These are phyloP conservation scores for Hypomecis punctinalis DNA, from an alignment of 2,888 invertebrate species.

Conservation along the genomic window DNA sequence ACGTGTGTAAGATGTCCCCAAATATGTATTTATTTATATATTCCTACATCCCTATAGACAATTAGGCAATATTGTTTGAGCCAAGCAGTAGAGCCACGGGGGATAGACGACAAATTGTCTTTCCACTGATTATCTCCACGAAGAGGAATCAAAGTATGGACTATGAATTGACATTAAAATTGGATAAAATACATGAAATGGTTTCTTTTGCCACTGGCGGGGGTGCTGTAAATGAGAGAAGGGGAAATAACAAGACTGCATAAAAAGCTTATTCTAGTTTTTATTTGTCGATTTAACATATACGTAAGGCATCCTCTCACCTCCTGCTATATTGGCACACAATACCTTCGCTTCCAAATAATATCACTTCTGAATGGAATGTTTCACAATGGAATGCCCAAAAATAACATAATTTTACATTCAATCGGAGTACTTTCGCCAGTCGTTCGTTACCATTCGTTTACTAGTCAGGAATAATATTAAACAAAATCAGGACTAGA, in stretches of 20 bases:
- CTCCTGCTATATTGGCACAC: slow-evolving; percentile 80
- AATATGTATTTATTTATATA: too few relatives aligned
- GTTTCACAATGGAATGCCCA: slow-evolving; percentile 74
- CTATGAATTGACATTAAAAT: too few relatives aligned
- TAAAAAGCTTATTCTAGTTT: slow-evolving; percentile 82
- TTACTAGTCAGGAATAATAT: slow-evolving; percentile 59
- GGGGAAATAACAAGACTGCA: slow-evolving; percentile 57
- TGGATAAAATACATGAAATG: too few relatives aligned
- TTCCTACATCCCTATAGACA: too few relatives aligned
- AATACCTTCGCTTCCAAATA: slow-evolving; percentile 72
- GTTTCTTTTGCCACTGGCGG: too few relatives aligned
- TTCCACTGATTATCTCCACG: too few relatives aligned
- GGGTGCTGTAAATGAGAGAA: background rate
- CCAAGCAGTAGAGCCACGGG: too few relatives aligned
- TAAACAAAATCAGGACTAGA: slow-evolving; percentile 73
- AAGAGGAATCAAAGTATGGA: too few relatives aligned
- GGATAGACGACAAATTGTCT: too few relatives aligned
- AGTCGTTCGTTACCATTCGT: slow-evolving; percentile 61
- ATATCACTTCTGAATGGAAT: slow-evolving; percentile 78
- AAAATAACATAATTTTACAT: slow-evolving; percentile 47
- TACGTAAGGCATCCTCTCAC: slow-evolving; percentile 81
- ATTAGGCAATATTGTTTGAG: too few relatives aligned
- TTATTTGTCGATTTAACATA: slow-evolving; percentile 85
- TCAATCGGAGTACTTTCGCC: slow-evolving; percentile 61
- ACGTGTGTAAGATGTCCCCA: too few relatives aligned